These are phyloP conservation scores for Rhaphigaster nebulosa DNA, from an alignment of 2,888 invertebrate genomes.

Conservation along the genomic window DNA sequence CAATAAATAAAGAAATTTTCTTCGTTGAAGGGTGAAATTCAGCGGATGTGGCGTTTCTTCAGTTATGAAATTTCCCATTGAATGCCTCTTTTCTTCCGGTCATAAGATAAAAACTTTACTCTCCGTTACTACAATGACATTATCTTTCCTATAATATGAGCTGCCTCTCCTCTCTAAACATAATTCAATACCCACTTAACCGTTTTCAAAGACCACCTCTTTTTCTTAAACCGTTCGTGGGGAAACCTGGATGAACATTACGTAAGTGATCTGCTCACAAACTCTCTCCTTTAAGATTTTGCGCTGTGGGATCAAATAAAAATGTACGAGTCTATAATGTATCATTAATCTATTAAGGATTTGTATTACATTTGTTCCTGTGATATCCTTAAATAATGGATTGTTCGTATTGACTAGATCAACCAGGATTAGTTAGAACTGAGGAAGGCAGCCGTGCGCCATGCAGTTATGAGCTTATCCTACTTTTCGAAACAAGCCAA, in stretches of 20 bases:
- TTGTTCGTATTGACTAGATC: too few relatives aligned
- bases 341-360: background rate
- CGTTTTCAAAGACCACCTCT: constrained; percentile 32
- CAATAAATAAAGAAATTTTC: constrained; percentile 52
- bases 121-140: constrained; percentile 55
- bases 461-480: too few relatives aligned
- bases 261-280: background rate
- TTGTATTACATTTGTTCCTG: background rate
- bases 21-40: constrained; percentile 47
- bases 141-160: constrained; percentile 6
- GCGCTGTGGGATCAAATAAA: background rate
- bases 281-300: constrained; percentile 41
- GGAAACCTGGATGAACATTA: constrained; percentile 39
- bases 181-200: constrained; percentile 52
- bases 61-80: constrained; percentile 18
- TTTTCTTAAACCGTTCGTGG: background rate
- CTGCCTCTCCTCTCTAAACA: constrained; percentile 30
- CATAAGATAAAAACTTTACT: constrained; percentile 50
- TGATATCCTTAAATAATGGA: too few relatives aligned
- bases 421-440: too few relatives aligned
- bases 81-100: constrained; percentile 43
- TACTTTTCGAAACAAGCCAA: too few relatives aligned
- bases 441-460: too few relatives aligned
- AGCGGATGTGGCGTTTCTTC: constrained; percentile 30
- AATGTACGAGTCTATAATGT: background rate